Conservation (phyloP, 2,797 vertebrate species). For the Myoxocephalus aenaeus region DNA sequence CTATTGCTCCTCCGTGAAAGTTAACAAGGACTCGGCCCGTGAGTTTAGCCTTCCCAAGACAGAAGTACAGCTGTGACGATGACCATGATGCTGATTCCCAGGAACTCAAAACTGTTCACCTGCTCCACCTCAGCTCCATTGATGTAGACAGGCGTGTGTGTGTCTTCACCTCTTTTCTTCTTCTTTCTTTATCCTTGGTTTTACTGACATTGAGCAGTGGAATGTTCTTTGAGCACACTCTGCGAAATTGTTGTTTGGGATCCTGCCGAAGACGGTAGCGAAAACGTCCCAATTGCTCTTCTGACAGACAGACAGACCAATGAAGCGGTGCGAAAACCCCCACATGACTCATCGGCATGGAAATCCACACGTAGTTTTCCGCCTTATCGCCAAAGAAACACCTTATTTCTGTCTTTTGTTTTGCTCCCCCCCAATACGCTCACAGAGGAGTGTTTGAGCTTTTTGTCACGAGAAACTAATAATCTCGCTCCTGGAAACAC, state of each 20-base stretch:
- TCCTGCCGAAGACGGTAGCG: not conserved
- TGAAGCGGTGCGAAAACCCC: conserved; percentile 16
- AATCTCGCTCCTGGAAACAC: conserved; percentile 35
- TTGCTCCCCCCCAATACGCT: conserved; percentile 25
- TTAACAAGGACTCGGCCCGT: not conserved
- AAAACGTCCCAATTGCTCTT: not conserved
- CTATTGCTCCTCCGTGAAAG: not conserved
- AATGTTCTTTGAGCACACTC: not conserved
- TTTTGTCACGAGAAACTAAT: conserved; percentile 41
- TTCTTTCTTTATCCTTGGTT: not conserved
- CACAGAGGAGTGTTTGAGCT: conserved; percentile 26
- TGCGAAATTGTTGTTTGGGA: not conserved
- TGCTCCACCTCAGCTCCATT: not conserved
- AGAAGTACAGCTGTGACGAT: not conserved
- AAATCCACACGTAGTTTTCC: conserved; percentile 40
- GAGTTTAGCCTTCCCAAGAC: not conserved
- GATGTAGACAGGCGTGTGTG: not conserved
- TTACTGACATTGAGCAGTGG: not conserved
- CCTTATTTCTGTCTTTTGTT: conserved; percentile 59
- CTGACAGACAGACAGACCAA: conserved; percentile 26
- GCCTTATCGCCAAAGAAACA: conserved; percentile 76
- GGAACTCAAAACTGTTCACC: not conserved
- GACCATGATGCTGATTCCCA: not conserved
- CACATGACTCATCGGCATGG: conserved; percentile 48
- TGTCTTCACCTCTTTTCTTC: not conserved